Base-by-base conservation (phyloP, 2,797 vertebrate genomes). In the Orestias chungarensis region DNA sequence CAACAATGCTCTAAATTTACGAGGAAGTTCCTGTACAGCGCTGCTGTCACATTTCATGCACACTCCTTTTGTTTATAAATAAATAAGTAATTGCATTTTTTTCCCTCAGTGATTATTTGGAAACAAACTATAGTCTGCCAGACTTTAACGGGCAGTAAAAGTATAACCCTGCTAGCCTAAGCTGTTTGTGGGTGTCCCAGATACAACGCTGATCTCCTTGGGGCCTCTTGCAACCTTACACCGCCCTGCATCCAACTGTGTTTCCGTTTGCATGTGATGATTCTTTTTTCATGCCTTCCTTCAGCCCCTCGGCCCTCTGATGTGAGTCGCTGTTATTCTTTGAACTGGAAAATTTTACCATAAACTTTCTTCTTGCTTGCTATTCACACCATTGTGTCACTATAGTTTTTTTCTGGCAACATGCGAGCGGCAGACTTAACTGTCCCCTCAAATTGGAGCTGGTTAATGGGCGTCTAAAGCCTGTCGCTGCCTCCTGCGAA, bases 391-490 rank as follows among this genome's bases (percentile, higher is more conserved):
- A 72, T 84, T 82, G 57, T 12, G 20, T 80, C 78, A 71, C 43
- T 20, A 1, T 43, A 78, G 74, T 82, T 87, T 68, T n/a, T 55
- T 78, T 66, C 66, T 73, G 66, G 57, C 64, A n/a, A 74, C 23
- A 40, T 73, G 38, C 52, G 61, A 81, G 76, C 79, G 74, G 62
- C 77, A 74, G 54, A 66, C 71, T 44, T 12, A 2, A 46, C 67
- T 70, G 61, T 71, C 73, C 80, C 73, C 68, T 86, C 68, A 81
- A 85, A 81, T 33, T 82, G 71, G 70, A 72, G 55, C 12, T 82
- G 76, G 35, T 78, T 88, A 87, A 85, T 70, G 74, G 70, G 62
- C 66, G 43, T 86, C 84, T 88, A 25, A 82, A 73, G 78, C 76
- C 77, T 85, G 80, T 88, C 82, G 81, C 68, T 75, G 72, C 79